These are phyloP conservation scores for Andrena haemorrhoa DNA, from an alignment of 2,888 invertebrate species.

Conservation along the genomic window DNA sequence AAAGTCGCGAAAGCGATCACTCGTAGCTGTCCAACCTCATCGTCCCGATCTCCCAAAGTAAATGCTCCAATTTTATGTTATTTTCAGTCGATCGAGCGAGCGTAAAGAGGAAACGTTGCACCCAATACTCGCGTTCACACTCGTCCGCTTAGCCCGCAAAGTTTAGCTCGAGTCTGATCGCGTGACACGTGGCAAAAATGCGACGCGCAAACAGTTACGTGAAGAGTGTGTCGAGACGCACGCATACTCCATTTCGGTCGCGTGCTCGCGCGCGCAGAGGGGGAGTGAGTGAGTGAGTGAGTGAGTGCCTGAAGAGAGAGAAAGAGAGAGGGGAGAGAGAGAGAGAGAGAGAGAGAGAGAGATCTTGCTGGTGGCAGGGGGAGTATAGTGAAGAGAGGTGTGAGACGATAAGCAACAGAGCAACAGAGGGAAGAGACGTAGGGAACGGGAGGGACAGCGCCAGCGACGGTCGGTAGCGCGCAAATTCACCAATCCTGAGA, in stretches of 20 bases:
- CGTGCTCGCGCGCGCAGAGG: no score
- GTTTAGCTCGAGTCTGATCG: slow-evolving; percentile 29
- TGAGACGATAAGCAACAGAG: neutral
- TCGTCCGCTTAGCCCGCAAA: slow-evolving; percentile 7
- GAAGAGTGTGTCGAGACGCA: neutral
- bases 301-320: neutral
- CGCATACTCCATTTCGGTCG: no score
- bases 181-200: slow-evolving; percentile 63
- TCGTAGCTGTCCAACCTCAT: neutral
- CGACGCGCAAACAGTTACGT: slow-evolving; percentile 42
- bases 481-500: slow-evolving; percentile 47
- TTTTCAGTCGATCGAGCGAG: neutral
- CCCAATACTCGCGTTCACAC: no score
- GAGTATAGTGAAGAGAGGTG: neutral
- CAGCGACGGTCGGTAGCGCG: slow-evolving; percentile 46
- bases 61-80: neutral
- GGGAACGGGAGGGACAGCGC: neutral
- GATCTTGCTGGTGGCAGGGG: neutral
- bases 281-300: neutral
- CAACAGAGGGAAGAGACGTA: neutral
- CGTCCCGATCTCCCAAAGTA: neutral
- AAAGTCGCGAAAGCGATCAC: slow-evolving; percentile 25
- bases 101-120: neutral
- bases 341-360: neutral
- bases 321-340: neutral